Base-by-base conservation (phyloP, 2,888 invertebrate genomes). In the Sphaerophoria taeniata region DNA sequence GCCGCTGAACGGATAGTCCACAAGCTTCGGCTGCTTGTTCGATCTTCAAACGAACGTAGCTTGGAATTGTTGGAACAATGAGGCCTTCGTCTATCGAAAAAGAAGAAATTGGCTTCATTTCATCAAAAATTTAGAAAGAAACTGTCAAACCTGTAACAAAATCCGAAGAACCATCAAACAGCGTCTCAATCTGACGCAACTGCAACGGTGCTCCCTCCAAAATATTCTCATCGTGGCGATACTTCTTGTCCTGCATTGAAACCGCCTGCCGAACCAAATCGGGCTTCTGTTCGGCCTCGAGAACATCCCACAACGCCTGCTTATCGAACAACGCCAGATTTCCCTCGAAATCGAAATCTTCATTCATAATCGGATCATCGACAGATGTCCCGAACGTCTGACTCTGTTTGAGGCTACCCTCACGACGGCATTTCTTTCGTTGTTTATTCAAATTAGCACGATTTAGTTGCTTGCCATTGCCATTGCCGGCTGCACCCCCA, bases 301-400 rank as follows among this genome's bases (percentile, higher is more conserved):
- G 94, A 91, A 96, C 94, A 89, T 96, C 94, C 94, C 95, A 96
- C 63, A 96, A 93, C 33, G 96, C 96, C 92, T 95, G 93, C 92
- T 98, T 98, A 92, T 98, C 96, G 92, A 98, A 98, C 61, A 98
- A 93, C 31, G 97, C 97, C 73, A 98, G 93, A 93, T 98, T 98
- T 87, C 97, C 97, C 91, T 98, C 98, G 93, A 98, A 98, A 93
- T 98, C 98, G 93, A 98, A 98, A 89, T 98, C 98, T 90, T 95
- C 91, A 60, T 90, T 89, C 74, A 92, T 87, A 3, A 89, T 83
- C 0, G 91, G 91, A 88, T 92, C 92, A 80, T 92, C 92, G 2
- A 91, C 89, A 2, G 92, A 91, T 16, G 90, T 90, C 31, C 90
- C 90, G 87, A 92, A 92, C 0, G 92, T 92, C 58, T 89, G 89